Conservation (phyloP, 2,888 invertebrate genomes). For the Sarcophaga subvicina region DNA sequence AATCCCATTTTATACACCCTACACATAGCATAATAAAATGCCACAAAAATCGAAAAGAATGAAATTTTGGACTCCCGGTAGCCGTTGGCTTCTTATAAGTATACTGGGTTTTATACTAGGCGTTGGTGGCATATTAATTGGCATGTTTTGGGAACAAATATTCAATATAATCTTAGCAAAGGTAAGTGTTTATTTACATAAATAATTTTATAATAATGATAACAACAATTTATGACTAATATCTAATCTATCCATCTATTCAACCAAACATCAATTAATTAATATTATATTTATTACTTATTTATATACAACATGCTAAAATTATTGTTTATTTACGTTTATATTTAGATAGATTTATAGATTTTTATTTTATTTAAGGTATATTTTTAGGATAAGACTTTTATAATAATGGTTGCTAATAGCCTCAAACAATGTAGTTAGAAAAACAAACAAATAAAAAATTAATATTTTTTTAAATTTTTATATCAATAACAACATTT, state of each 20-base stretch:
- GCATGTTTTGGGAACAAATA: constrained; percentile 81
- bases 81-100: constrained; percentile 74
- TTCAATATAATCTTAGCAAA: constrained; percentile 79
- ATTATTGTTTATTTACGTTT: not conserved
- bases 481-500: too few relatives aligned
- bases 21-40: constrained; percentile 69
- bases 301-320: too few relatives aligned
- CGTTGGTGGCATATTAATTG: constrained; percentile 77
- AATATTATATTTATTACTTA: too few relatives aligned
- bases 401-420: too few relatives aligned
- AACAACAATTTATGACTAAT: constrained; percentile 9
- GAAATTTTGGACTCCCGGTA: constrained; percentile 73
- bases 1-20: not conserved
- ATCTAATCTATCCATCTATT: not conserved
- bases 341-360: too few relatives aligned
- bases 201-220: constrained; percentile 20
- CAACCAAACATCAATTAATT: not conserved
- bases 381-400: not conserved
- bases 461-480: too few relatives aligned
- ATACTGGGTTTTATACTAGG: constrained; percentile 77
- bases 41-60: constrained; percentile 74
- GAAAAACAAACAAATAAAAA: too few relatives aligned
- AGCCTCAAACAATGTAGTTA: too few relatives aligned
- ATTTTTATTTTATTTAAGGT: not conserved
- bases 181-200: constrained; percentile 74